Base-by-base conservation (phyloP, 2,113 vertebrate genomes). In the Onychostruthus taczanowskii region DNA sequence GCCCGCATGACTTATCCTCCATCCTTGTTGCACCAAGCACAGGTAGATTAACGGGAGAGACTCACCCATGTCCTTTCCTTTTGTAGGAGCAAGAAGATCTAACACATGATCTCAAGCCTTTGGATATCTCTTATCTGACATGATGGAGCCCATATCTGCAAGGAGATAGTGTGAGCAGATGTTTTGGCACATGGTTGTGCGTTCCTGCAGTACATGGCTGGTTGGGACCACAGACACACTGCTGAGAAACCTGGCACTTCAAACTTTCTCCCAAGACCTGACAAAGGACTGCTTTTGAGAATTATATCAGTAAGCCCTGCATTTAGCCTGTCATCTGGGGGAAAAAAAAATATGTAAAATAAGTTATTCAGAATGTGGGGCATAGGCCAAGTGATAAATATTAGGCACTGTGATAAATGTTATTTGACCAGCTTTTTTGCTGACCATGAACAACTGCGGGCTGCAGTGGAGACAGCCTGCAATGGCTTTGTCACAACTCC, bases 151-250 rank as follows among this genome's bases (percentile, higher is more conserved):
- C 39, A 23, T 3, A 3, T 28, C 37, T 61, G 22, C 39, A 22
- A 14, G 31, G 28, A 82, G 21, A 33, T 10, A 22, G 16, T 9
- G 35, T 2, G 7, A 80, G 23, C 33, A 75, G 27, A 28, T 44
- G 8, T 35, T 80, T n/a, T 3, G 1, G 61, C 46, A 24, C 2
- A 0, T 15, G 44, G 37, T 2, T 5, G 0, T 16, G 13, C 33
- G 20, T 15, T 91, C 39, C 82, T n/a, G 15, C 21, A 16, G 31
- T 18, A 23, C 2, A 0, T 35, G 52, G 8, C 37, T 69, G 49
- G 23, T 8, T 68, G 49, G 41, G 33, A 53, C 26, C 22, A 55
- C 18, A 35, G 33, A n/a, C 0, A 9, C n/a, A 35, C n/a, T 9
- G 1, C 23, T 35, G 23, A 69, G 39, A 84, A 87, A 62, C 31